Base-by-base conservation (phyloP, 1,140 invertebrate genomes). In the Trachymyrmex septentrionalis region DNA sequence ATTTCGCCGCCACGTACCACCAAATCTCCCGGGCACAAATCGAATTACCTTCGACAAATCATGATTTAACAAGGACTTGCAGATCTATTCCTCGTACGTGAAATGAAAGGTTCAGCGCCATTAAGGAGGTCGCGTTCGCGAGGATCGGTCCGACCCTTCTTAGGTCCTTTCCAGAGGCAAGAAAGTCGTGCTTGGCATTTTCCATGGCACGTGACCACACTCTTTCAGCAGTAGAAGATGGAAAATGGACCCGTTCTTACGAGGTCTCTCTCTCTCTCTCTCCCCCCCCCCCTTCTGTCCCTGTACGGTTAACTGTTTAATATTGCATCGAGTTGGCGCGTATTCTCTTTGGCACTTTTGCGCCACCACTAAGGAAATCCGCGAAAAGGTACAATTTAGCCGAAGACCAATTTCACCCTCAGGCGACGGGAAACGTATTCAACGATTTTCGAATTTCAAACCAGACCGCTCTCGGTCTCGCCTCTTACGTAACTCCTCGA, bases 301-400 rank as follows among this genome's bases (percentile, higher is more conserved):
- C 14, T 14, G 21, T 59, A 27, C 80, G 55, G 53, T 57, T 72
- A 48, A 59, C 80, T 82, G 67, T 85, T 93, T 92, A 94, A 94
- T 93, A 94, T 93, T 93, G 86, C 88, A 94, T 92, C 92, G 92
- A 91, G 87, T 90, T 91, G 86, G 81, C 92, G 92, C 92, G 91
- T 92, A 92, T 91, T 92, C 80, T 66, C 86, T 89, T 69, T 61
- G 57, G 24, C 53, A 72, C 44, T 82, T 61, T 48, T 34, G 67
- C 12, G 19, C 19, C 63, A 4, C n/a, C 55, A 30, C 44, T 30
- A 84, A 73, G 69, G 27, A 73, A 27, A 84, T 4, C n/a, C 27
- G 69, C 69, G 80, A 34, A 75, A 38, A 44, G 24, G 80, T 27
- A 84, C 69, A 71, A 75, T 84, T 84, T 75, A 61, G 67, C 9